Base-by-base conservation (phyloP, 2,113 vertebrate species). In the Aspiorhynchus laticeps region DNA sequence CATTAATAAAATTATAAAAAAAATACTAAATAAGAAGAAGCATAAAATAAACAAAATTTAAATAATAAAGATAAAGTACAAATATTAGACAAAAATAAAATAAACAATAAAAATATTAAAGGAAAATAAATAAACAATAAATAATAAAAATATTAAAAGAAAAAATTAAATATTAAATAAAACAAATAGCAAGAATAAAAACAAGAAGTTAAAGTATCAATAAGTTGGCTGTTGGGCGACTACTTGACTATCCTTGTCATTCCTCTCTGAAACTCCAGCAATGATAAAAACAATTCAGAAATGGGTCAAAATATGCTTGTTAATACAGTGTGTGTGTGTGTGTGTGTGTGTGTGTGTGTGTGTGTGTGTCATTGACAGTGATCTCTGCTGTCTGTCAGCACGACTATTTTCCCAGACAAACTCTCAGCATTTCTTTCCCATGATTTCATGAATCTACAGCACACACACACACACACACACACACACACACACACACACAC, bases 361-460 rank as follows among this genome's bases (percentile, higher is more conserved):
- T 67, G 74, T 63, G 83, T 67, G 71, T 74, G 71, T n/a, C 9
- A n/a, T 6, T 74, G 71, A 74, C 38, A 15, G 48, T 71, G 61
- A 77, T 38, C 61, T 63, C 71, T 76, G 24, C 36, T 65, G n/a
- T 87, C 33, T 78, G 71, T 84, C 86, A 78, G 10, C 69, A 5
- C 9, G 31, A 67, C 21, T 84, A 33, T 81, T 51, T 53, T 65
- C 75, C 83, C 69, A 88, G 87, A 78, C 53, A 53, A 65, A 65
- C 61, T 69, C 78, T 63, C 51, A 12, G 14, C 86, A 89, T 87
- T 73, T 38, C 46, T 80, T 89, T 89, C 87, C 85, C 85, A 89
- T 89, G 89, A 90, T 87, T 81, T 91, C 88, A 90, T 88, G 56
- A 76, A 56, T 73, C 65, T 67, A 51, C 84, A n/a, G 43, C 24